Evolutionary conservation across 2,888 invertebrate genomes (phyloP).

Genomic region (Barypeithes pellucidus): DNA sequence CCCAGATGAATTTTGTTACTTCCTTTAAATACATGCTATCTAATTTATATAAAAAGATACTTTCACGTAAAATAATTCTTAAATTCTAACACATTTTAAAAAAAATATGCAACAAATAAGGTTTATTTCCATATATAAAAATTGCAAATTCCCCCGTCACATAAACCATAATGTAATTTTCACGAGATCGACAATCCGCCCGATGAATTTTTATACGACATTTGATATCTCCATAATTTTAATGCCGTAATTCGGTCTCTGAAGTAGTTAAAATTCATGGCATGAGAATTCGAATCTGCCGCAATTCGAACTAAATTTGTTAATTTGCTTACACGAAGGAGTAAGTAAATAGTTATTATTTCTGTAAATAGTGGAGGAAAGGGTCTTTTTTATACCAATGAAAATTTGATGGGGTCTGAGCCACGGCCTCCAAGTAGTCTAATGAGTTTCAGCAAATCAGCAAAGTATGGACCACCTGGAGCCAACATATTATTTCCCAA

Average conservation of each 20-base stretch:
- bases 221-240: constrained; percentile 55
- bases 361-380: no score
- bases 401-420: no score
- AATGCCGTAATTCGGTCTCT: constrained; percentile 53
- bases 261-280: constrained; percentile 55
- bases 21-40: no score
- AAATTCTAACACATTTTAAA: not conserved
- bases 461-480: no score
- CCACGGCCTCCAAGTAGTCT: no score
- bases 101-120: not conserved
- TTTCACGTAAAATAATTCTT: no score
- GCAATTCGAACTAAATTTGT: constrained; percentile 16
- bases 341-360: no score
- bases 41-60: no score
- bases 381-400: no score
- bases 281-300: constrained; percentile 42
- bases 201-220: constrained; percentile 55
- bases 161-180: constrained; percentile 48
- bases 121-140: constrained; percentile 6
- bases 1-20: no score
- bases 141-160: not conserved
- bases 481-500: no score
- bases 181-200: constrained; percentile 31
- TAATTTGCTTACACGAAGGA: not conserved
- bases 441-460: no score